Conservation (phyloP, 2,888 invertebrate genomes). For the Tiliacea aurago region DNA sequence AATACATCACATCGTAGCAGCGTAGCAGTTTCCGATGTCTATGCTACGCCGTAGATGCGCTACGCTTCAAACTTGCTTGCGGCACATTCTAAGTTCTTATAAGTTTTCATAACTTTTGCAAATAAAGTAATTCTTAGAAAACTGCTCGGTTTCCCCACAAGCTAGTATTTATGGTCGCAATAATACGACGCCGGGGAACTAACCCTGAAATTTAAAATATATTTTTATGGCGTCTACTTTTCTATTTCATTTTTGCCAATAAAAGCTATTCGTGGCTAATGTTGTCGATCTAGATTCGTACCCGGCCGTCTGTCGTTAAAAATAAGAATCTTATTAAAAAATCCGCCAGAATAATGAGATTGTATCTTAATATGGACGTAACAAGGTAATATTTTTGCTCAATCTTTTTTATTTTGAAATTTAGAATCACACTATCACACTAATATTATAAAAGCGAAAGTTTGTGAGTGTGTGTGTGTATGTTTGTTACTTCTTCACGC, state of each 20-base stretch:
- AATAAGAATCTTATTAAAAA: conserved; percentile 20
- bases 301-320: conserved; percentile 46
- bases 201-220: conserved; percentile 51
- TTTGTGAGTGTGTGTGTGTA: too few relatives aligned
- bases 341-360: neutral
- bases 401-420: neutral
- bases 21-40: conserved; percentile 31
- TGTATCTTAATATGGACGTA: conserved; percentile 1
- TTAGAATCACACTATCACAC: too few relatives aligned
- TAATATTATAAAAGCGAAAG: too few relatives aligned
- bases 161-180: conserved; percentile 45
- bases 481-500: too few relatives aligned
- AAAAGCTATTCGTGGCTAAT: conserved; percentile 47
- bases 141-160: conserved; percentile 13
- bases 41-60: conserved; percentile 51
- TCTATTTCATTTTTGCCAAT: conserved; percentile 53
- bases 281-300: conserved; percentile 57
- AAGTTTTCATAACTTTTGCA: conserved; percentile 33
- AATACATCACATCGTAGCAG: neutral
- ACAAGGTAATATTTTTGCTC: conserved; percentile 2
- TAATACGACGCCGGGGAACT: conserved; percentile 34
- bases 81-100: neutral
- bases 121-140: conserved; percentile 55
- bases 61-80: conserved; percentile 9
- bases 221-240: conserved; percentile 57